Percentiles rank a stretch among this genome's conserved stretches.
phyloP scores from a whole-genome alignment of 2,888 invertebrate genomes.

The Venusia cambrica region DNA sequence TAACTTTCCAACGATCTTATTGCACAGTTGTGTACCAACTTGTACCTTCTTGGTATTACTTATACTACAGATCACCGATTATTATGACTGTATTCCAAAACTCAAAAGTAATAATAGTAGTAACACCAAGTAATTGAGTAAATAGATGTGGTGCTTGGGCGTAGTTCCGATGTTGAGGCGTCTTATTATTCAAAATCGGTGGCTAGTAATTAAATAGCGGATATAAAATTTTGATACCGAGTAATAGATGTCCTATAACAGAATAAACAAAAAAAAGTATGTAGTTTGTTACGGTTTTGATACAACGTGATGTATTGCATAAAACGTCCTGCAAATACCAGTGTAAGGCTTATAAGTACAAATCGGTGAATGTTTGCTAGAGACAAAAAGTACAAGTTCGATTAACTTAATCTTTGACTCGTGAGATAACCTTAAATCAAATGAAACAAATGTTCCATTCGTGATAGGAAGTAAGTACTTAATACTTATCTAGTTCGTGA shows the following conservation, averaged over 20 bases:
- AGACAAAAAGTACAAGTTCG: no score
- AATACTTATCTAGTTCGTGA: neutral
- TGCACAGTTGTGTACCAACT: neutral
- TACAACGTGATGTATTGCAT: conserved; percentile 8
- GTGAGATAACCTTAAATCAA: no score
- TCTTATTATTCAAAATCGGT: neutral
- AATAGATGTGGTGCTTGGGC: no score
- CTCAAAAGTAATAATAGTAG: no score
- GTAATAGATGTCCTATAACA: conserved; percentile 12
- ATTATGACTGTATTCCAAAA: no score
- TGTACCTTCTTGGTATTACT: neutral
- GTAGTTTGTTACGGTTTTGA: conserved; percentile 24
- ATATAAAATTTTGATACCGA: conserved; percentile 9
- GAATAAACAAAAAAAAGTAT: conserved; percentile 18
- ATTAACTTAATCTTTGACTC: no score
- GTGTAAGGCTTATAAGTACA: no score
- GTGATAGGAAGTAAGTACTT: neutral
- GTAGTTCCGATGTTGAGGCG: no score
- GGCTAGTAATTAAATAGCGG: neutral
- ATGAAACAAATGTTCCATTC: neutral
- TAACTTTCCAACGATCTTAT: conserved; percentile 19
- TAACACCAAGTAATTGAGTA: no score
- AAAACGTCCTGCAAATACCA: no score
- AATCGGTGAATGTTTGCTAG: no score
- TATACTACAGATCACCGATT: no score